Evolutionary conservation across 2,888 invertebrate species (phyloP).

Genomic region (Hololepta plana): DNA sequence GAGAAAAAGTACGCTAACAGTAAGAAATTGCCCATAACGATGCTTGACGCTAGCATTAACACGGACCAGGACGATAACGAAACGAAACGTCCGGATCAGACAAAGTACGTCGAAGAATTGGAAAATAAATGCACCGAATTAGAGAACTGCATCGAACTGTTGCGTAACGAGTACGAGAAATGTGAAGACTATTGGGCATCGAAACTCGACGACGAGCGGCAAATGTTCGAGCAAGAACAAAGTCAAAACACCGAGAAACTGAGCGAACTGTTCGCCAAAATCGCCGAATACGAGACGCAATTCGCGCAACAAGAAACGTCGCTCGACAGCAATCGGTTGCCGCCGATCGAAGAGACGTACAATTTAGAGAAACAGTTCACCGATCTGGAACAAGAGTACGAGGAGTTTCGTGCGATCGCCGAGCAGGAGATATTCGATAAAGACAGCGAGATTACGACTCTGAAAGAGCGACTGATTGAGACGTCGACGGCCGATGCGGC

Average conservation of each 20-base stretch:
- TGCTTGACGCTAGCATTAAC: constrained; percentile 3
- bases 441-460: constrained; percentile 33
- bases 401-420: constrained; percentile 33
- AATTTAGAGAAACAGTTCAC: constrained; percentile 52
- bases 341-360: constrained; percentile 61
- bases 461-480: constrained; percentile 32
- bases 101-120: constrained; percentile 25
- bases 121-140: constrained; percentile 41
- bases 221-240: constrained; percentile 56
- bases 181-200: constrained; percentile 77
- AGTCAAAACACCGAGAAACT: constrained; percentile 59
- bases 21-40: neutral
- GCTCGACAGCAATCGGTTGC: constrained; percentile 34
- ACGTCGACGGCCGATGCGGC: constrained; percentile 16
- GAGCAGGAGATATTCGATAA: constrained; percentile 35
- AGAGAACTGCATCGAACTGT: constrained; percentile 53
- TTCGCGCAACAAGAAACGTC: no score
- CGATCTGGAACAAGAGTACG: constrained; percentile 52
- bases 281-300: constrained; percentile 66
- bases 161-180: constrained; percentile 62
- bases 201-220: constrained; percentile 63
- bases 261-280: constrained; percentile 50
- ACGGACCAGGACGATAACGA: constrained; percentile 8
- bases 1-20: no score
- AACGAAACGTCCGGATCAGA: constrained; percentile 23